phyloP scores from a whole-genome alignment of 2,113 vertebrate species.

The Dicaeum eximium region DNA sequence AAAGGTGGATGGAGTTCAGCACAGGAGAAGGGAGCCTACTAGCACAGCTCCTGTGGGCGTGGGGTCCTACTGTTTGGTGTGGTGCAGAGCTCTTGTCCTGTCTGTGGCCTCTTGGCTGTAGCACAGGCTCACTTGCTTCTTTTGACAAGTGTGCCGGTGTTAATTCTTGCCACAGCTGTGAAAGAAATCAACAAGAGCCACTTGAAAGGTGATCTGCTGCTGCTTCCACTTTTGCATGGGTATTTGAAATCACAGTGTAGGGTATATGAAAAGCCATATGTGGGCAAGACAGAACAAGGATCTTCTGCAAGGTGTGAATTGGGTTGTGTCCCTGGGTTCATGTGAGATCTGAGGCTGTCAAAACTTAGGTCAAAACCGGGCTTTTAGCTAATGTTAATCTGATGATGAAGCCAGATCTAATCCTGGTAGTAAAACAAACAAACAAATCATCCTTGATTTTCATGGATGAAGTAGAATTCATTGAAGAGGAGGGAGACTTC shows the following conservation, averaged over 20 bases:
- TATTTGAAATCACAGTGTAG: neutral
- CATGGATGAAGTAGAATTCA: neutral
- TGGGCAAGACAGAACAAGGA: neutral
- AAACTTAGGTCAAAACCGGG: neutral
- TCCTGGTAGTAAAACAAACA: neutral
- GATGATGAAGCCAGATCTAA: neutral
- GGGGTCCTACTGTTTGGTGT: neutral
- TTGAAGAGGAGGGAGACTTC: neutral
- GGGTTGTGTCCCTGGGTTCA: neutral
- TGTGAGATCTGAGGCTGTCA: neutral
- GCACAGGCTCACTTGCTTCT: neutral
- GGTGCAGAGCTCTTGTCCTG: neutral
- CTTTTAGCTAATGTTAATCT: neutral
- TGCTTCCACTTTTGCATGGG: neutral
- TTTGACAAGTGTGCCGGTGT: neutral
- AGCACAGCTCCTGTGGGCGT: neutral
- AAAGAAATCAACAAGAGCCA: neutral
- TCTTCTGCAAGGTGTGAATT: neutral
- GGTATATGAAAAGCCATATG: fast-evolving
- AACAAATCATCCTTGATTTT: neutral
- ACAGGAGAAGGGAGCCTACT: neutral
- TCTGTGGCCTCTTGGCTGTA: neutral
- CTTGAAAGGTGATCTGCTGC: neutral
- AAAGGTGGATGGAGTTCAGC: neutral
- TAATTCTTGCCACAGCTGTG: neutral